Evolutionary conservation across 2,888 invertebrate genomes (phyloP).

Genomic region (Tipula unca): DNA sequence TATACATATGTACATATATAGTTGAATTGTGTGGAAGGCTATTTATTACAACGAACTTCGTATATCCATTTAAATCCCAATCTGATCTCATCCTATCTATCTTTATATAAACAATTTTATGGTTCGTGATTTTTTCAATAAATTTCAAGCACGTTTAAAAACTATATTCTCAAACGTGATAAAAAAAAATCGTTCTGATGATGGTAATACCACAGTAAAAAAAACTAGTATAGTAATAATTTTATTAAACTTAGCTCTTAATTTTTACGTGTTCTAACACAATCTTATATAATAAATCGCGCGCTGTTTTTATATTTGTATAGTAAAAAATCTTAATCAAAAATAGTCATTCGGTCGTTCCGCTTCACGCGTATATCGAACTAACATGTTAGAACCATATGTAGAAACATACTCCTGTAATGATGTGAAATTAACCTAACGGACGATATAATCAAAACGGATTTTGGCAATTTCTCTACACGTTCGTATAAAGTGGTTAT

Average conservation of each 20-base stretch:
- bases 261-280: neutral
- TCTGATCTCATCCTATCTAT: neutral
- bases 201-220: neutral
- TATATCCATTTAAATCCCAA: neutral
- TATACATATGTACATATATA: neutral
- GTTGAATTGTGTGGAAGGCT: neutral
- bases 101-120: neutral
- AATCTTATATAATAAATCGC: neutral
- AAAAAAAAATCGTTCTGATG: neutral
- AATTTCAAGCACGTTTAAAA: neutral
- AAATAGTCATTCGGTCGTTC: neutral
- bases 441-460: neutral
- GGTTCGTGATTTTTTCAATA: slow-evolving; percentile 14
- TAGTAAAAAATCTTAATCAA: neutral
- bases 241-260: neutral
- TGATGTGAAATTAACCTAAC: neutral
- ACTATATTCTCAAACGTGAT: slow-evolving; percentile 8
- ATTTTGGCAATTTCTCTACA: neutral
- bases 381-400: neutral
- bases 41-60: neutral
- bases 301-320: neutral
- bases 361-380: neutral
- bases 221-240: neutral
- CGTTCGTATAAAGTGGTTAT: neutral
- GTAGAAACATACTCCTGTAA: neutral